Conservation (phyloP, 2,797 vertebrate genomes). For the Monodelphis domestica region DNA sequence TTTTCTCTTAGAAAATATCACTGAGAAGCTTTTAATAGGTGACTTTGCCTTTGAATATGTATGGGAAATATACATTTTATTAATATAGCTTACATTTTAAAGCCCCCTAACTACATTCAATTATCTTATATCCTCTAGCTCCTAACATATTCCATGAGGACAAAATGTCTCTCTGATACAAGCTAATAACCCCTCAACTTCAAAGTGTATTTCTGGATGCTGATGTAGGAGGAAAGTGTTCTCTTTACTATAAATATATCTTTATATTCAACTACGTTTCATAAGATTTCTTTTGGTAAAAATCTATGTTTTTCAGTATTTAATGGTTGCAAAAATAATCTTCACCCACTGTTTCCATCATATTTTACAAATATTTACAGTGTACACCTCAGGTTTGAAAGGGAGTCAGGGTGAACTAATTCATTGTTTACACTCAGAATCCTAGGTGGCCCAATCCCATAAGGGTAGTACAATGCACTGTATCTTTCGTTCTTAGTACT, state of each 20-base stretch:
- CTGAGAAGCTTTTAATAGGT: conserved; percentile 38
- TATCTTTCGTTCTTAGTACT: conserved; percentile 85
- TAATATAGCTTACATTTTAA: conserved; percentile 49
- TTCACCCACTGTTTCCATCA: conserved; percentile 70
- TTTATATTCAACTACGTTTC: background rate
- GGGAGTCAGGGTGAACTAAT: conserved; percentile 82
- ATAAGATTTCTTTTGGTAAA: conserved; percentile 7
- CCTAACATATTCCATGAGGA: conserved; percentile 38
- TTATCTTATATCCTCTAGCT: conserved; percentile 14
- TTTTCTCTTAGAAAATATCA: conserved; percentile 53
- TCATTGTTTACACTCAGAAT: conserved; percentile 85
- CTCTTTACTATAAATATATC: conserved; percentile 58
- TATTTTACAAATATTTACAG: conserved; percentile 82
- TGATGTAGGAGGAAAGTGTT: conserved; percentile 22
- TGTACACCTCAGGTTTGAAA: conserved; percentile 79
- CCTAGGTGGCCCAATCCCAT: conserved; percentile 79
- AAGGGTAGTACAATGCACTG: conserved; percentile 83
- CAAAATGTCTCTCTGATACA: conserved; percentile 32
- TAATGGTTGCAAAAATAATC: conserved; percentile 67
- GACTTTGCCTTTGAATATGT: conserved; percentile 54
- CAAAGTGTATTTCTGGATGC: conserved; percentile 26
- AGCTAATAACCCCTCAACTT: background rate
- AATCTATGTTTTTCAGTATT: conserved; percentile 47
- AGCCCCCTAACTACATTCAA: conserved; percentile 41
- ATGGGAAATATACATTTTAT: conserved; percentile 61